Conservation (phyloP, 2,797 vertebrate species). For the Arctocebus calabarensis region DNA sequence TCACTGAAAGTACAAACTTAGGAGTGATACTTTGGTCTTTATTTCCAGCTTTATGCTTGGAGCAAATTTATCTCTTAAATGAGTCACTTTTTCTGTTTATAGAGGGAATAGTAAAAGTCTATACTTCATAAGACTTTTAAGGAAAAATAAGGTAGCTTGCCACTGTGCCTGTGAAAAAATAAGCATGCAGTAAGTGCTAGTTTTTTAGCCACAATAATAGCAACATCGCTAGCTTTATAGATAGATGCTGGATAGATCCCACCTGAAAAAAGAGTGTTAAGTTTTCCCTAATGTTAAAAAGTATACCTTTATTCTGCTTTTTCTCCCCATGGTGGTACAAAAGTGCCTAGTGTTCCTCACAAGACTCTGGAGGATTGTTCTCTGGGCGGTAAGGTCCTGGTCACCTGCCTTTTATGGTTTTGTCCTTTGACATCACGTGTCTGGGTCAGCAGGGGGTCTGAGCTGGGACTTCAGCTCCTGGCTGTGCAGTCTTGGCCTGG, state of each 20-base stretch:
- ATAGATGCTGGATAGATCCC: too few species aligned
- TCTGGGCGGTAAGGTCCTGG: not conserved
- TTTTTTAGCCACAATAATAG: not conserved
- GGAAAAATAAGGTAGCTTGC: not conserved
- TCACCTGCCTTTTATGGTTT: not conserved
- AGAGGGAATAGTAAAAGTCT: not conserved
- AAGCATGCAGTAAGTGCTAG: not conserved
- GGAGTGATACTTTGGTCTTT: not conserved
- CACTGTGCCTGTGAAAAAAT: not conserved
- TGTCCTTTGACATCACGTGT: not conserved
- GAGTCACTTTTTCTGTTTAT: not conserved
- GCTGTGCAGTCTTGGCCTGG: not conserved
- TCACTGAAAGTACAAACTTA: not conserved
- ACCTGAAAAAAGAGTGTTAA: not conserved
- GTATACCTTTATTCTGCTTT: not conserved
- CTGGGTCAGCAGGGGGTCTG: not conserved
- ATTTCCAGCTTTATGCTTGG: slow-evolving; percentile 18
- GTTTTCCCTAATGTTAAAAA: not conserved
- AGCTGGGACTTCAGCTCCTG: not conserved
- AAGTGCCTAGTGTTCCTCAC: not conserved
- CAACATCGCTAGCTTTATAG: not conserved
- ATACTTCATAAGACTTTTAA: not conserved
- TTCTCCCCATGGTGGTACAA: not conserved
- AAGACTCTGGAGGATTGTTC: not conserved
- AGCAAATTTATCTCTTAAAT: not conserved